Evolutionary conservation across 1,140 invertebrate species (phyloP).

Genomic region (Acromyrmex heyeri): DNA sequence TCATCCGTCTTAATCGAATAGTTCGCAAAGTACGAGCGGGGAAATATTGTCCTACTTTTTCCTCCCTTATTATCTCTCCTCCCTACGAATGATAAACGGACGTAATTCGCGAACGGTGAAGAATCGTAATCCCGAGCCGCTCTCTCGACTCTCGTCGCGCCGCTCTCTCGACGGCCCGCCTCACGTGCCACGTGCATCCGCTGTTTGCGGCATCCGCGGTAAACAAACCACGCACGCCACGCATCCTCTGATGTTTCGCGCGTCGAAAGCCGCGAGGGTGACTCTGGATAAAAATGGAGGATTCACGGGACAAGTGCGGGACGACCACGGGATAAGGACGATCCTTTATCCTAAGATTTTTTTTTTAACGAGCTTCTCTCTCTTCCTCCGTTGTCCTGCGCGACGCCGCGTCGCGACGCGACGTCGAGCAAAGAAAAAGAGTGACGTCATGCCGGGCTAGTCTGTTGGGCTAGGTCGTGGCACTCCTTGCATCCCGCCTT

Average conservation of each 20-base stretch:
- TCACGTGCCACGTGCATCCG: slow-evolving; percentile 45
- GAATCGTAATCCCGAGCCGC: neutral
- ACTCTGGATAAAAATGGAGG: neutral
- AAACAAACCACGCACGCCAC: slow-evolving; percentile 36
- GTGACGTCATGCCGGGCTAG: slow-evolving; percentile 78
- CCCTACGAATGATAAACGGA: neutral
- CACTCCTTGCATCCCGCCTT: slow-evolving; percentile 64
- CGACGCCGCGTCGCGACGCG: slow-evolving; percentile 70
- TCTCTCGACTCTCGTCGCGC: neutral
- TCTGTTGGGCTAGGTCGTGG: slow-evolving; percentile 82
- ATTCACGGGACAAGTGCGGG: neutral
- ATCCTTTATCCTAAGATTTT: neutral
- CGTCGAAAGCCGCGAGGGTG: neutral
- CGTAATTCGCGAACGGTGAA: neutral
- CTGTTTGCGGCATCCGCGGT: neutral
- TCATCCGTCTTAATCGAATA: neutral
- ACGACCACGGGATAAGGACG: neutral
- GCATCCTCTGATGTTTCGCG: neutral
- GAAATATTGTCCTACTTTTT: neutral
- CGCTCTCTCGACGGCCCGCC: neutral
- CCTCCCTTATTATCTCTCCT: neutral
- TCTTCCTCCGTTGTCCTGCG: slow-evolving; percentile 69
- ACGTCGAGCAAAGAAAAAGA: slow-evolving; percentile 63
- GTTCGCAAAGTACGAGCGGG: neutral
- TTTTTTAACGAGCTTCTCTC: slow-evolving; percentile 24